phyloP scores from a whole-genome alignment of 2,113 vertebrate species.

The Petrocephalus microphthalmus region DNA sequence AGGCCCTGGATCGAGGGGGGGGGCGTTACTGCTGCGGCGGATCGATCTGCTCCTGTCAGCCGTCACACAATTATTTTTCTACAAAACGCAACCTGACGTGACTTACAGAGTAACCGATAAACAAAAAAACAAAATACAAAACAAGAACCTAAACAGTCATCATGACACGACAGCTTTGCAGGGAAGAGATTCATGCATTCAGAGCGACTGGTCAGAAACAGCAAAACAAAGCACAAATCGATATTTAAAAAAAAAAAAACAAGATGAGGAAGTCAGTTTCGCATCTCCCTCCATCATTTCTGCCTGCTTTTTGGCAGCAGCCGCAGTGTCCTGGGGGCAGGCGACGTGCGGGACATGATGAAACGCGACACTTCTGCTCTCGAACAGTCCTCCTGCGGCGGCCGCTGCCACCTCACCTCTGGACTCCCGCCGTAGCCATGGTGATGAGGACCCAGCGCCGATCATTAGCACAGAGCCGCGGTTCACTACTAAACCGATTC shows the following conservation, averaged over 20 bases:
- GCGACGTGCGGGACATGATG: neutral
- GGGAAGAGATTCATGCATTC: neutral
- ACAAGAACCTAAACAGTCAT: neutral
- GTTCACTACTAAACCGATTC: neutral
- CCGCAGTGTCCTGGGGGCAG: neutral
- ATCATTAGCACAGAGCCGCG: neutral
- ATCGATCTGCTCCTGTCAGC: neutral
- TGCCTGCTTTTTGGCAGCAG: neutral
- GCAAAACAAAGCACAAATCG: neutral
- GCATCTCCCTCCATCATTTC: neutral
- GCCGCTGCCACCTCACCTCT: slow-evolving; percentile 9
- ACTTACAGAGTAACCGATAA: neutral
- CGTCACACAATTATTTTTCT: slow-evolving; percentile 1
- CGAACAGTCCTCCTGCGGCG: neutral
- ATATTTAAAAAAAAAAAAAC: neutral
- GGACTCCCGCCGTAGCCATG: slow-evolving; percentile 13
- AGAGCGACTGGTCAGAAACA: neutral
- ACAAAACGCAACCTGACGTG: neutral
- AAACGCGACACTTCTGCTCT: neutral
- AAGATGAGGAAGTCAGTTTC: neutral
- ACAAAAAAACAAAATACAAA: neutral
- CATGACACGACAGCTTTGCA: neutral
- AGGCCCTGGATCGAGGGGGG: neutral
- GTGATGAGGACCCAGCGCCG: neutral
- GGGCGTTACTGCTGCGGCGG: neutral